phyloP scores from a whole-genome alignment of 2,113 vertebrate species.

The Crotalus viridis region DNA sequence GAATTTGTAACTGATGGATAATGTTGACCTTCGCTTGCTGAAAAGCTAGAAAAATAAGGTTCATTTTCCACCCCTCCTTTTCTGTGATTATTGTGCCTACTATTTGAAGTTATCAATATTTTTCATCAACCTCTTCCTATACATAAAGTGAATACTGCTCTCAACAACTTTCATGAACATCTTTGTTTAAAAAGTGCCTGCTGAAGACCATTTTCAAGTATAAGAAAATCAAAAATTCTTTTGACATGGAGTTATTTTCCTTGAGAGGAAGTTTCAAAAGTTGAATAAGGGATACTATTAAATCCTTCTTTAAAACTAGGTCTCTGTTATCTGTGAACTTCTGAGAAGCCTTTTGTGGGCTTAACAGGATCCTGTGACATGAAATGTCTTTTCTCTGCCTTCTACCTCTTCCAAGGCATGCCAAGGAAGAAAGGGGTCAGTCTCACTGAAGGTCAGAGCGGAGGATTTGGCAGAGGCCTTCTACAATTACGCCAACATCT shows the following conservation, averaged over 20 bases:
- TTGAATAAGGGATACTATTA: too few relatives aligned
- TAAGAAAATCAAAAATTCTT: neutral
- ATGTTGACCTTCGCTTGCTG: neutral
- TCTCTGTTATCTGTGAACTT: neutral
- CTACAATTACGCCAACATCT: neutral
- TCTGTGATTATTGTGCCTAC: neutral
- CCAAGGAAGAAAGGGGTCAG: neutral
- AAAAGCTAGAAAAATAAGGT: slow-evolving; percentile 8
- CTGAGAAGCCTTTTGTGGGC: neutral
- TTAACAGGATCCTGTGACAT: neutral
- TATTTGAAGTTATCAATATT: neutral
- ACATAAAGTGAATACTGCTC: neutral
- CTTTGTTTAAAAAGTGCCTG: neutral
- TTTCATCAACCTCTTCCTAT: neutral
- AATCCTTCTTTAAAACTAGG: neutral
- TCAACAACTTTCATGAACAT: neutral
- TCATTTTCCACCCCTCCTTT: neutral
- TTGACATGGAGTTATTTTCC: neutral
- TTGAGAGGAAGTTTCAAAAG: neutral
- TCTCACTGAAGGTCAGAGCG: neutral
- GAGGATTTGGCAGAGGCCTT: neutral
- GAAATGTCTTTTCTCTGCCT: neutral
- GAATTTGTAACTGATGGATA: neutral
- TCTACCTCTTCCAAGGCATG: neutral
- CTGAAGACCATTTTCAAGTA: neutral